phyloP scores from a whole-genome alignment of 1,140 invertebrate species.

The Psilanteris sp. region DNA sequence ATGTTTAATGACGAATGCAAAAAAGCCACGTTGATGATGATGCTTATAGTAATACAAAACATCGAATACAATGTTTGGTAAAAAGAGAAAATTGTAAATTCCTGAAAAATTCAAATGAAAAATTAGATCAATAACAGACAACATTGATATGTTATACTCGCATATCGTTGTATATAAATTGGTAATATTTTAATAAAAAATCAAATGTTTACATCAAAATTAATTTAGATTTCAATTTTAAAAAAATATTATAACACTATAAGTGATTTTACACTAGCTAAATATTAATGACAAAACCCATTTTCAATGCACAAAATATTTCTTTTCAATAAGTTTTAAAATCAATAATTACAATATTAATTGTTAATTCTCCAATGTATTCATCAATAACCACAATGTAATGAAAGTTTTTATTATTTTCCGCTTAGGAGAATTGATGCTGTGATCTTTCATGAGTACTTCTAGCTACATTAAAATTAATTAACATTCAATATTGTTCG shows the following conservation, averaged over 20 bases:
- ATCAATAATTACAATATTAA: slow-evolving; percentile 40
- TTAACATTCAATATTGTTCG: too few species aligned
- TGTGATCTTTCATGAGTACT: slow-evolving; percentile 1
- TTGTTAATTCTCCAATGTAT: slow-evolving; percentile 7
- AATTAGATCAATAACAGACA: slow-evolving; percentile 1
- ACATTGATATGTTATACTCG: slow-evolving; percentile 14
- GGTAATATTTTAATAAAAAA: too few species aligned
- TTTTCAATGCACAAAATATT: slow-evolving; percentile 20
- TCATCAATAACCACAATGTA: slow-evolving; percentile 9
- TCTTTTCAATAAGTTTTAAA: slow-evolving; percentile 23
- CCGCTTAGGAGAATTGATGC: slow-evolving; percentile 11
- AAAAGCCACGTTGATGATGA: slow-evolving; percentile 17
- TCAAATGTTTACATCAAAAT: too few species aligned
- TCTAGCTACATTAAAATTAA: slow-evolving; percentile 10
- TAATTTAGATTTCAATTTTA: too few species aligned
- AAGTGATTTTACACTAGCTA: too few species aligned
- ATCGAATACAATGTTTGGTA: slow-evolving; percentile 11
- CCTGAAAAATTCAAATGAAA: not conserved
- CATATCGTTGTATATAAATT: too few species aligned
- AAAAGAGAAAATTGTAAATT: slow-evolving; percentile 23
- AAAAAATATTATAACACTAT: not conserved
- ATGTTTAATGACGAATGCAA: slow-evolving; percentile 47
- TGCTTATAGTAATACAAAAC: slow-evolving; percentile 37
- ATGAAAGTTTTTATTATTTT: slow-evolving; percentile 24
- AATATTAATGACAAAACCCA: not conserved